Conservation (phyloP, 2,888 invertebrate genomes). For the Dryobotodes eremita region DNA sequence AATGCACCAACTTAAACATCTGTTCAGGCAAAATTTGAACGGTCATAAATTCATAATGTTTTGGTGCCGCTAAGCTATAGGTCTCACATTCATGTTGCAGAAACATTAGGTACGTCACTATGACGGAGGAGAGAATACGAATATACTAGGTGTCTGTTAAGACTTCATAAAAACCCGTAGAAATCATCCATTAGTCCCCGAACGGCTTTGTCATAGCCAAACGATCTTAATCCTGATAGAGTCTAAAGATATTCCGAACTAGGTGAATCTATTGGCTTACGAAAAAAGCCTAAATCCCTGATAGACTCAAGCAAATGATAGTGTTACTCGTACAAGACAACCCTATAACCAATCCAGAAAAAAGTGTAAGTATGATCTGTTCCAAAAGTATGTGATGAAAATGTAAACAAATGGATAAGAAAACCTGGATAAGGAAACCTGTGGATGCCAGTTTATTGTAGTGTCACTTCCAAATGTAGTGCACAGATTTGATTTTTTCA, state of each 20-base stretch:
- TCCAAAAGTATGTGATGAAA: not conserved
- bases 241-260: not conserved
- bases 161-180: too few species aligned
- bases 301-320: slow-evolving; percentile 7
- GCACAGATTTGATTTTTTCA: not conserved
- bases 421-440: not conserved
- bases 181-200: not conserved
- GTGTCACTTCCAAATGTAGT: not conserved
- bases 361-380: not conserved
- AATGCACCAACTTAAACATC: too few species aligned
- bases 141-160: too few species aligned
- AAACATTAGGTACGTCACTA: too few species aligned
- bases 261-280: not conserved
- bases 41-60: not conserved
- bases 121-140: not conserved
- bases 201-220: not conserved
- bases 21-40: not conserved
- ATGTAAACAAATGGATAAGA: not conserved
- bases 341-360: not conserved
- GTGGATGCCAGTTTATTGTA: not conserved
- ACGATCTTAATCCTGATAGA: not conserved
- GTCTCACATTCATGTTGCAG: not conserved
- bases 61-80: not conserved
- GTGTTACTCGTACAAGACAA: not conserved
- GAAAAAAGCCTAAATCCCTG: not conserved